Evolutionary conservation across 2,888 invertebrate genomes (phyloP), one percentile per base, ranked within the genome.

Genomic region (Drosophila neutralis): DNA sequence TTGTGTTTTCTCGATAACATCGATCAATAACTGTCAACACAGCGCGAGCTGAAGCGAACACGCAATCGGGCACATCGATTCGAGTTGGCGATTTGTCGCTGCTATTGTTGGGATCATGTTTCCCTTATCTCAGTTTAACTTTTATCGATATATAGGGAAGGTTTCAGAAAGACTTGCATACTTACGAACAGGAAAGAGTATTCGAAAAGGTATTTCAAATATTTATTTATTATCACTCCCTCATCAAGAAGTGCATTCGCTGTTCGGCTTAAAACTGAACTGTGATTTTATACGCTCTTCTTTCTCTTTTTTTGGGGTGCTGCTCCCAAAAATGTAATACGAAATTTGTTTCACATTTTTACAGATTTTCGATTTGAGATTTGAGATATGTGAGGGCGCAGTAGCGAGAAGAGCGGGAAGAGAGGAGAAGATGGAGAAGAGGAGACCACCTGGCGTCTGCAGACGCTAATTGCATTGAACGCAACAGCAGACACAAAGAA

Each of bases 11-110:
- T 63, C 75, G 59, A 83, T 78, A 86, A 78, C 78, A 89, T 87
- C 88, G 87, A 87, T 87, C 87, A 90, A 87, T 87, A 90, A 87
- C 87, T 90, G 87, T 87, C 87, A 89, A 86, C 87, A 60, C 72
- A 57, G 60, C 62, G 49, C n/a, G 42, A 42, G 10, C 5, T 64
- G 8, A 68, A 27, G 56, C 15, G 67, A 66, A 57, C 51, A 15
- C 0, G 0, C 13, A 29, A 10, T 10, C 13, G 54, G 45, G 79
- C 49, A 73, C 61, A 57, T 70, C 5, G n/a, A 33, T 35, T 53
- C 2, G 0, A 2, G 4, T 0, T 27, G 8, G 2, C 8, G 3
- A 4, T 35, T 52, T 4, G 21, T 1, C 13, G 3, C 5, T 10
- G 31, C 31, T 10, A 2, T 0, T 7, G 0, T 10, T 8, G 2